These are phyloP conservation scores for Cinclus mexicanus DNA, from an alignment of 2,113 vertebrate species.

Conservation along the genomic window DNA sequence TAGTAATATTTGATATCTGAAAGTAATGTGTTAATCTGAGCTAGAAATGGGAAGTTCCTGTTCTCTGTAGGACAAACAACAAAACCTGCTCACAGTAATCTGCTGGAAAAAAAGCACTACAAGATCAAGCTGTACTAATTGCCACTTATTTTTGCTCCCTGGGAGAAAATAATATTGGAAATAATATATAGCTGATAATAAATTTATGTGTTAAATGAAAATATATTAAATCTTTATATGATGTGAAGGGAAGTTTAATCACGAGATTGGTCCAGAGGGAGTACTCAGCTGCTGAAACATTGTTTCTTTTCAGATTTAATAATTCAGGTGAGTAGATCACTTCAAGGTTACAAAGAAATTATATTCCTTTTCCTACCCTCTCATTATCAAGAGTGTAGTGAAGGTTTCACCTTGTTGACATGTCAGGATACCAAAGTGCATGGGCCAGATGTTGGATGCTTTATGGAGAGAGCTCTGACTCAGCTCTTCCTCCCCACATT, in stretches of 20 bases:
- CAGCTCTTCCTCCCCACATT: neutral
- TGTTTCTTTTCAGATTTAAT: conserved; percentile 8
- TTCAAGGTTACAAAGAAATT: neutral
- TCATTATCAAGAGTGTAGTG: neutral
- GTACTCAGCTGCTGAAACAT: neutral
- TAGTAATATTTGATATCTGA: neutral
- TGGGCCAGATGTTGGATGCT: neutral
- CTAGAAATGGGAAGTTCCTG: neutral
- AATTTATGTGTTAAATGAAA: conserved; percentile 31
- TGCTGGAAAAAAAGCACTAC: neutral
- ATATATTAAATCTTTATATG: conserved; percentile 5
- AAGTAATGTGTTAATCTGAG: neutral
- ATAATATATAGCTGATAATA: conserved; percentile 7
- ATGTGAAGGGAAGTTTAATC: neutral
- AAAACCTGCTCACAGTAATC: neutral
- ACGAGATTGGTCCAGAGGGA: neutral
- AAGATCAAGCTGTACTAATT: neutral
- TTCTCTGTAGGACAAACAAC: neutral
- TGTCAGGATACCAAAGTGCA: neutral
- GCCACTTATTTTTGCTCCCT: conserved; percentile 8
- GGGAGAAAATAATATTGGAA: conserved; percentile 23
- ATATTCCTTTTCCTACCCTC: neutral
- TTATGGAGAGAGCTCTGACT: neutral
- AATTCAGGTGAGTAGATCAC: neutral
- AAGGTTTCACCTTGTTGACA: neutral